Conservation (phyloP, 1,140 invertebrate species). For the Aricia agestis region DNA sequence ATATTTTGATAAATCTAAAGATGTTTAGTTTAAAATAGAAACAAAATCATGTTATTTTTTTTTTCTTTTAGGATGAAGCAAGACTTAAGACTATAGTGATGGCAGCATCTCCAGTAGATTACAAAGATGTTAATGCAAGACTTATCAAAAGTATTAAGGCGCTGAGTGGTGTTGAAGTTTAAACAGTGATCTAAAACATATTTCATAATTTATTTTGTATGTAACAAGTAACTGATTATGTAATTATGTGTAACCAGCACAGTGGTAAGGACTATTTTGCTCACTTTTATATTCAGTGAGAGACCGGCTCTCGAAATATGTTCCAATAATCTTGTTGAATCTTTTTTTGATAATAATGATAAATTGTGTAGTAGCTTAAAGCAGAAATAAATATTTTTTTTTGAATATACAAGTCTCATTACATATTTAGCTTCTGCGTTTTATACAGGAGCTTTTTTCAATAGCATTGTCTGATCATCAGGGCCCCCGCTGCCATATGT, state of each 20-base stretch:
- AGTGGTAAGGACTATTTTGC: not conserved
- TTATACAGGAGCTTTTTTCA: too few species aligned
- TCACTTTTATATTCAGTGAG: not conserved
- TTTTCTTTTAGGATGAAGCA: constrained; percentile 83
- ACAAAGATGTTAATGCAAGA: constrained; percentile 83
- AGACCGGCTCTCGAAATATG: not conserved
- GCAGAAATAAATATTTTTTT: not conserved
- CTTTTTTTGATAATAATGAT: not conserved
- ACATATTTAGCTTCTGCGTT: not conserved
- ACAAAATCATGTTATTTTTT: too few species aligned
- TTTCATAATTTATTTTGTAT: not conserved
- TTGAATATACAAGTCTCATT: not conserved
- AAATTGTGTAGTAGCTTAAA: constrained; percentile 9
- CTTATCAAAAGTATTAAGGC: constrained; percentile 82
- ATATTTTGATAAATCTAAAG: too few species aligned
- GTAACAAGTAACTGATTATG: not conserved
- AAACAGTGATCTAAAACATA: constrained; percentile 16
- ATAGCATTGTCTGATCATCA: too few species aligned
- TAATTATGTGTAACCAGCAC: not conserved
- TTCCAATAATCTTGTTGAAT: not conserved
- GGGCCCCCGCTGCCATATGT: too few species aligned
- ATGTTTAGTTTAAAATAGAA: too few species aligned
- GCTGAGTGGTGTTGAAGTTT: constrained; percentile 76
- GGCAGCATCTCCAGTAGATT: constrained; percentile 83
- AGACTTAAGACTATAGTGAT: constrained; percentile 86